Evolutionary conservation across 1,140 invertebrate genomes (phyloP).

Genomic region (Drosophila punjabiensis): DNA sequence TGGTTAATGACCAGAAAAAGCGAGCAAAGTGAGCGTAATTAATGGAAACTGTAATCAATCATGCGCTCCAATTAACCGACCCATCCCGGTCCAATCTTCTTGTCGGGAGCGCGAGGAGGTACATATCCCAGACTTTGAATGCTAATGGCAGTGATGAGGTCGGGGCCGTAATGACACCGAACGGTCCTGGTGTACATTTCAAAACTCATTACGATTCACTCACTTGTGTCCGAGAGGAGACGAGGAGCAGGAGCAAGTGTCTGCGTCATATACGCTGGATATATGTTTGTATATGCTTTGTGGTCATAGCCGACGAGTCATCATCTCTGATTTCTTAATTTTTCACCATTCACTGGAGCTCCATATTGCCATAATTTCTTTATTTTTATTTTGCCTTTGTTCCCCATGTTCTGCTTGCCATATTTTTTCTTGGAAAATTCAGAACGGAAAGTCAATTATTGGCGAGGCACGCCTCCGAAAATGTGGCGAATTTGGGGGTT

Average conservation of each 20-base stretch:
- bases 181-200: constrained; percentile 57
- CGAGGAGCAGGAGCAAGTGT: not conserved
- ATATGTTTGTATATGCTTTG: not conserved
- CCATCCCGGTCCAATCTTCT: constrained; percentile 22
- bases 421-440: not conserved
- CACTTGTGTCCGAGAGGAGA: constrained; percentile 17
- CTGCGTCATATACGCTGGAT: constrained; percentile 5
- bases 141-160: constrained; percentile 52
- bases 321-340: constrained; percentile 47
- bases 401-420: constrained; percentile 6
- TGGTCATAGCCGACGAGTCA: constrained; percentile 28
- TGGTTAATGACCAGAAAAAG: constrained; percentile 79
- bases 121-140: constrained; percentile 10
- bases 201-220: constrained; percentile 65
- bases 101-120: constrained; percentile 2
- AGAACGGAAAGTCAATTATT: constrained; percentile 21
- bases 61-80: constrained; percentile 77
- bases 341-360: constrained; percentile 14
- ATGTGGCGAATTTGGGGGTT: constrained; percentile 11
- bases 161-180: constrained; percentile 38
- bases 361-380: constrained; percentile 16
- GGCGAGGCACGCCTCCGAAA: constrained; percentile 5
- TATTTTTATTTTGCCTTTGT: constrained; percentile 12
- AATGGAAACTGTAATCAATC: constrained; percentile 79
- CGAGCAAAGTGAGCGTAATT: constrained; percentile 66